Evolutionary conservation across 2,113 vertebrate species (phyloP).

Genomic region (Lonchura striata): DNA sequence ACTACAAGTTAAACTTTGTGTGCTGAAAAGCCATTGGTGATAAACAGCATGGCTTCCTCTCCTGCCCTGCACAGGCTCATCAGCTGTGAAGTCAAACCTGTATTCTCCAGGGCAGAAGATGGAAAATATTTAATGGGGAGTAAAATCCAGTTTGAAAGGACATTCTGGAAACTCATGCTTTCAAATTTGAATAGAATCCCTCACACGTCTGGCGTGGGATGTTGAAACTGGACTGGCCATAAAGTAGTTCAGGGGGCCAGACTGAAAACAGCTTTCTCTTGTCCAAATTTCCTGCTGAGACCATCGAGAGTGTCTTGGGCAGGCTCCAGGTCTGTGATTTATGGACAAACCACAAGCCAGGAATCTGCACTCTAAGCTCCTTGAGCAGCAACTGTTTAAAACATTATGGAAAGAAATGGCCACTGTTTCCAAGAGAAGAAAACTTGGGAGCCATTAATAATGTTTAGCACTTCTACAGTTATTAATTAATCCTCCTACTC

Average conservation of each 20-base stretch:
- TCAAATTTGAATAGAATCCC: conserved; percentile 21
- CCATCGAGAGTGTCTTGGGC: conserved; percentile 37
- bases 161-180: conserved; percentile 24
- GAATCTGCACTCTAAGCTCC: conserved; percentile 62
- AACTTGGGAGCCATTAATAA: conserved; percentile 52
- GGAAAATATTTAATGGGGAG: conserved; percentile 49
- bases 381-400: conserved; percentile 63
- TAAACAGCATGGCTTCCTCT: not conserved
- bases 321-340: conserved; percentile 59
- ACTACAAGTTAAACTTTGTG: not conserved
- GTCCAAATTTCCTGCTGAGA: conserved; percentile 50
- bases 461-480: not conserved
- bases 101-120: not conserved
- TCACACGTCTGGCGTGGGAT: not conserved
- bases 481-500: not conserved
- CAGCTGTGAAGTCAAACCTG: conserved; percentile 1
- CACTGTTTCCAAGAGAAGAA: conserved; percentile 52
- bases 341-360: conserved; percentile 47
- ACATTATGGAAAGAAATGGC: conserved; percentile 51
- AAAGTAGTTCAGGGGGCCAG: conserved; percentile 25
- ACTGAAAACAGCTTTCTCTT: conserved; percentile 42
- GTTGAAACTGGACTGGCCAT: conserved; percentile 12
- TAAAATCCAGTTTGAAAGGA: conserved; percentile 45
- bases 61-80: not conserved
- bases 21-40: not conserved